Percentiles rank a stretch among this genome's conserved stretches.
Evolutionary conservation across 1,140 invertebrate species (phyloP).

Genomic region (Druon quercuslanigerum): DNA sequence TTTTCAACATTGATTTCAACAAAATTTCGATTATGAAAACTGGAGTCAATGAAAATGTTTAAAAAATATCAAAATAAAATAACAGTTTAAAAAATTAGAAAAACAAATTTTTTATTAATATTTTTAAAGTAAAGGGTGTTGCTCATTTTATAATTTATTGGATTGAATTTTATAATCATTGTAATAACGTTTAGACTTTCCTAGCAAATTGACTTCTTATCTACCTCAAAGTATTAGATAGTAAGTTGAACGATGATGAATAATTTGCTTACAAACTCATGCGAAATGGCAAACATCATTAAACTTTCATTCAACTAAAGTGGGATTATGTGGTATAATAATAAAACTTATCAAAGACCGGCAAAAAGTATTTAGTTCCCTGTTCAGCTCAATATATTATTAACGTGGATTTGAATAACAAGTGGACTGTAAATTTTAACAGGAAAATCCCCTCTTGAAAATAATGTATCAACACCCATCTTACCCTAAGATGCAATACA

Average conservation of each 20-base stretch:
- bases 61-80: no score
- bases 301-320: conserved; percentile 7
- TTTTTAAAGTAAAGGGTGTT: no score
- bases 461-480: no score
- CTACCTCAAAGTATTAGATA: not conserved
- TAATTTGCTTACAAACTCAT: conserved; percentile 15
- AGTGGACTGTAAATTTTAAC: not conserved
- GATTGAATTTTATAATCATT: not conserved
- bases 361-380: not conserved
- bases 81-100: no score
- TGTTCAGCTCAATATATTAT: not conserved
- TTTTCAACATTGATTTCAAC: no score
- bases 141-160: no score
- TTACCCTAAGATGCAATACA: no score
- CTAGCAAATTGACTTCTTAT: conserved; percentile 7
- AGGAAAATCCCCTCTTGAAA: no score
- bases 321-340: not conserved
- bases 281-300: conserved; percentile 12
- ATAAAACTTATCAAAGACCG: not conserved
- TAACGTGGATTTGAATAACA: not conserved
- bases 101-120: no score
- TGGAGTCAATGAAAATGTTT: no score
- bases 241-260: not conserved
- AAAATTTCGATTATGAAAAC: no score
- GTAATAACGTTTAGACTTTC: not conserved